A percentile compares a stretch with the other conserved stretches of the same genome.
phyloP scores from a whole-genome alignment of 2,888 invertebrate species.

The Drosophila multiciliata region DNA sequence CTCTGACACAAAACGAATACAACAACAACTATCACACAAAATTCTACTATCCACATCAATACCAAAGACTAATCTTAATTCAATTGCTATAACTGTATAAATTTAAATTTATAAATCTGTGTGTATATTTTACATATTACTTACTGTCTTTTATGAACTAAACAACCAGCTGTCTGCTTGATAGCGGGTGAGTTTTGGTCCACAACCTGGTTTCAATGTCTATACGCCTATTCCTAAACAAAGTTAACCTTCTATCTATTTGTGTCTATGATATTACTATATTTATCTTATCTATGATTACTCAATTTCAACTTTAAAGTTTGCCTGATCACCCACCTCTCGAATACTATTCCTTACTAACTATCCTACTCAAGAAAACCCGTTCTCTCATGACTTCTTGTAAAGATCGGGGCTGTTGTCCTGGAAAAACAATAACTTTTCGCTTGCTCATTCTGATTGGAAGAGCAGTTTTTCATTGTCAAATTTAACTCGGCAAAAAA shows the following conservation, averaged over 20 bases:
- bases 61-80: conserved; percentile 26
- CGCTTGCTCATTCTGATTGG: too few species aligned
- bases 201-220: conserved; percentile 14
- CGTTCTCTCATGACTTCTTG: not conserved
- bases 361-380: not conserved
- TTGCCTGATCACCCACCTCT: conserved; percentile 33
- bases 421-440: not conserved
- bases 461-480: not conserved
- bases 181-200: conserved; percentile 85
- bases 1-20: conserved; percentile 29
- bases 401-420: conserved; percentile 1
- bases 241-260: conserved; percentile 19
- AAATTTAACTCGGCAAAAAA: not conserved
- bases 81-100: conserved; percentile 24
- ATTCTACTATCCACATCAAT: conserved; percentile 21
- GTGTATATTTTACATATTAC: conserved; percentile 43
- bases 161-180: conserved; percentile 85
- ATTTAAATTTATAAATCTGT: conserved; percentile 27
- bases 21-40: conserved; percentile 37
- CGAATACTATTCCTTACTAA: conserved; percentile 1
- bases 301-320: conserved; percentile 22
- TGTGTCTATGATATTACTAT: conserved; percentile 34
- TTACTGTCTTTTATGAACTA: conserved; percentile 61
- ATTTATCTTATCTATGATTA: not conserved
- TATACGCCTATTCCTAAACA: conserved; percentile 14